phyloP scores from a whole-genome alignment of 1,140 invertebrate genomes.

The Conus ventricosus region DNA sequence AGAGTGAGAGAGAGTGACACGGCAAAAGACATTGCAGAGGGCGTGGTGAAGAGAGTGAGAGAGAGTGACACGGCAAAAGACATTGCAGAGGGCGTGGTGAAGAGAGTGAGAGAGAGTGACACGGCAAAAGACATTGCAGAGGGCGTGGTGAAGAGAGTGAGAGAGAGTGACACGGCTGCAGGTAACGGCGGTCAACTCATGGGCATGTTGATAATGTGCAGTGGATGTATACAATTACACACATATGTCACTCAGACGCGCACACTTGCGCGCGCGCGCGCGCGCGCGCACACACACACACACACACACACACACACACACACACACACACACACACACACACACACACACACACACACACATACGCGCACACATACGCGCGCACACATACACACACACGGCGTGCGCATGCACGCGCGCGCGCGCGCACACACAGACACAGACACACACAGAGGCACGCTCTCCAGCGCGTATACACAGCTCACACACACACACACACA shows the following conservation, averaged over 20 bases:
- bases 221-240: not conserved
- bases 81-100: not conserved
- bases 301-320: too few species aligned
- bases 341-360: too few species aligned
- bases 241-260: too few species aligned
- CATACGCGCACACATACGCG: too few species aligned
- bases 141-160: not conserved
- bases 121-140: not conserved
- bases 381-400: too few species aligned
- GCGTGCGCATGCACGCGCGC: not conserved
- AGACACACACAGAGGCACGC: not conserved
- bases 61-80: slow-evolving; percentile 13
- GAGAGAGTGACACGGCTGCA: slow-evolving; percentile 7
- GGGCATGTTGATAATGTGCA: slow-evolving; percentile 45
- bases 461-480: too few species aligned
- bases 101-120: slow-evolving; percentile 3
- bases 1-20: slow-evolving; percentile 13
- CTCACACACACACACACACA: too few species aligned
- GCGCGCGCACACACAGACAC: not conserved
- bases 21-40: not conserved
- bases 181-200: slow-evolving; percentile 51
- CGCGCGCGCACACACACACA: too few species aligned
- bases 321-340: too few species aligned
- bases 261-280: too few species aligned
- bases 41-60: not conserved